Evolutionary conservation across 1,140 invertebrate genomes (phyloP), one percentile per base, ranked within the genome.

Genomic region (Zophobas atratus): DNA sequence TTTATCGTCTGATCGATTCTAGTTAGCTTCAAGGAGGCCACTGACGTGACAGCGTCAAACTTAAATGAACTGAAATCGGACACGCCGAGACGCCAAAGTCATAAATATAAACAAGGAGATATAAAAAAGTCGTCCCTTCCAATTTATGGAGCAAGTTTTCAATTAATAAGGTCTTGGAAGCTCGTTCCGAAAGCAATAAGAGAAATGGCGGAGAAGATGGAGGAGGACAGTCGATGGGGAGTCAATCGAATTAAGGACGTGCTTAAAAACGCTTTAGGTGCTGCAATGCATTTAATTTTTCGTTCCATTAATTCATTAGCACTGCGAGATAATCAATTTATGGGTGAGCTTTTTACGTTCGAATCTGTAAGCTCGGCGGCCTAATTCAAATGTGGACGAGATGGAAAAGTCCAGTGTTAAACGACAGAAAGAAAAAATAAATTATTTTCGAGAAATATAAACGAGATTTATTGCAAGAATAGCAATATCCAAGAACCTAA

Each of bases 251-350:
- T 73, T 73, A 73, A 36, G 46, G 71, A 56, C 33, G 71, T 56
- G 71, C 35, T 56, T 67, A 73, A 73, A 73, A 55, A 73, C 48
- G 71, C 71, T 67, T 67, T 67, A 67, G 60, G 60, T 67, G 70
- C 41, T 70, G 67, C 49, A 43, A 56, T 41, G 55, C 55, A 73
- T 73, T 73, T 56, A 73, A 73, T 73, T 73, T 73, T 73, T 56
- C 71, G 39, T 55, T 73, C 71, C 71, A 73, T 73, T 73, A 73
- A 73, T 73, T 73, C 71, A 73, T 73, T 73, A 73, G 55, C 71
- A 73, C 60, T 43, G 60, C 41, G 38, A 67, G 60, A 67, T 67
- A 67, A 67, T 67, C 60, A 67, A 67, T 67, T 67, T 67, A 67
- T 67, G 39, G 39, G n/a, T 5, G 20, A 38, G 60, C 60, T 51